phyloP scores from a whole-genome alignment of 2,888 invertebrate species.

The Diabrotica balteata region DNA sequence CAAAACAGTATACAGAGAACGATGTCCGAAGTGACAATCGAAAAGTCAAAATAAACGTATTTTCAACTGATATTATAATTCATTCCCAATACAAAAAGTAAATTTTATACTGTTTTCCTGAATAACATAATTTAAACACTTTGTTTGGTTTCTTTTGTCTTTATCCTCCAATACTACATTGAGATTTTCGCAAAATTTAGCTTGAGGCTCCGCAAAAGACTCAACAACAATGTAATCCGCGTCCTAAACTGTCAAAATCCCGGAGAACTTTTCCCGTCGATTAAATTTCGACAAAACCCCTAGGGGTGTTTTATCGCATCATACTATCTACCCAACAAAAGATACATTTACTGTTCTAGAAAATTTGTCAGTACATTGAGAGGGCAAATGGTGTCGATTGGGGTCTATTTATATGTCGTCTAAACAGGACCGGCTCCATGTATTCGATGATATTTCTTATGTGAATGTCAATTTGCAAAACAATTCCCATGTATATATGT shows the following conservation, averaged over 20 bases:
- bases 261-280: slow-evolving; percentile 15
- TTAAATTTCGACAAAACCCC: slow-evolving; percentile 22
- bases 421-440: slow-evolving; percentile 11
- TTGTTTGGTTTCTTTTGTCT: no score
- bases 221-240: slow-evolving; percentile 1
- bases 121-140: no score
- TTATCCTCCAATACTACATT: no score
- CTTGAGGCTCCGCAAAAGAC: not conserved
- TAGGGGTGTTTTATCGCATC: slow-evolving; percentile 33
- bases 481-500: no score
- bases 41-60: no score
- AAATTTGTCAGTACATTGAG: slow-evolving; percentile 31
- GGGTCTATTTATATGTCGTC: slow-evolving; percentile 36
- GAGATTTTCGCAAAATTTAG: no score
- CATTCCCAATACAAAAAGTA: no score
- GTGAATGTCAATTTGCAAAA: no score
- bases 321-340: slow-evolving; percentile 34
- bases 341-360: slow-evolving; percentile 37
- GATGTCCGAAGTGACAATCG: no score
- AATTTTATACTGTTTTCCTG: no score
- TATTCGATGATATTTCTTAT: not conserved
- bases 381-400: slow-evolving; percentile 39
- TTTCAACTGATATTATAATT: no score
- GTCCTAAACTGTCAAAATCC: slow-evolving; percentile 11
- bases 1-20: no score